Percentiles rank a stretch among this genome's conserved stretches.
phyloP scores from a whole-genome alignment of 35 echinoderm and acorn worm genomes.

The Lytechinus variegatus region DNA sequence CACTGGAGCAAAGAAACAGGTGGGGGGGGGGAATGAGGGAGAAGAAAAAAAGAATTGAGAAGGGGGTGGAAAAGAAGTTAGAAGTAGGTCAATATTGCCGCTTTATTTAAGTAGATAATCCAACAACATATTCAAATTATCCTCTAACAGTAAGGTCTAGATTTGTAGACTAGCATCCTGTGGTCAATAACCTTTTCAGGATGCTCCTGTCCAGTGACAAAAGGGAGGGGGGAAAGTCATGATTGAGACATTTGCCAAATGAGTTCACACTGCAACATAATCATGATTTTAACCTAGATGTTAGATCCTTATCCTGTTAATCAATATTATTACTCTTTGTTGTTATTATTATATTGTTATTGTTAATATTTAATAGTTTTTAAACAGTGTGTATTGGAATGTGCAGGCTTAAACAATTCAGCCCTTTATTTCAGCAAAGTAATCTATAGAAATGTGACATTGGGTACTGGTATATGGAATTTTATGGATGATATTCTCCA shows the following conservation, averaged over 20 bases:
- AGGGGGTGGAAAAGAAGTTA: neutral
- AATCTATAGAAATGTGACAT: too few relatives aligned
- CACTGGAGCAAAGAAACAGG: neutral
- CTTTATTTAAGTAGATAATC: neutral
- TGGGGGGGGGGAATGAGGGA: neutral
- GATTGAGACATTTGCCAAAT: neutral
- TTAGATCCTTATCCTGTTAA: too few relatives aligned
- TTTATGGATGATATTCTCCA: too few relatives aligned
- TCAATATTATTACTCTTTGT: too few relatives aligned
- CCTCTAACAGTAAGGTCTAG: neutral
- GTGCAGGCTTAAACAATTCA: too few relatives aligned
- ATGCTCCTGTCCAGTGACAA: slow-evolving; percentile 11
- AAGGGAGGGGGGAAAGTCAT: slow-evolving; percentile 35
- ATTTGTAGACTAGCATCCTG: neutral
- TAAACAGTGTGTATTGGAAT: too few relatives aligned
- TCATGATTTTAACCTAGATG: neutral
- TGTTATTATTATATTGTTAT: too few relatives aligned
- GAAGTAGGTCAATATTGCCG: neutral
- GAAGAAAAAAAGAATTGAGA: neutral
- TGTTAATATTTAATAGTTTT: too few relatives aligned
- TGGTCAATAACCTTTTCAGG: slow-evolving; percentile 37
- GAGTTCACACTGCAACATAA: neutral
- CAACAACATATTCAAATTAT: neutral
- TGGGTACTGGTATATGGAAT: too few relatives aligned
- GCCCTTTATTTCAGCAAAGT: too few relatives aligned